Evolutionary conservation across 2,888 invertebrate genomes (phyloP), one percentile per base, ranked within the genome.

Genomic region (Caenorhabditis plicata): DNA sequence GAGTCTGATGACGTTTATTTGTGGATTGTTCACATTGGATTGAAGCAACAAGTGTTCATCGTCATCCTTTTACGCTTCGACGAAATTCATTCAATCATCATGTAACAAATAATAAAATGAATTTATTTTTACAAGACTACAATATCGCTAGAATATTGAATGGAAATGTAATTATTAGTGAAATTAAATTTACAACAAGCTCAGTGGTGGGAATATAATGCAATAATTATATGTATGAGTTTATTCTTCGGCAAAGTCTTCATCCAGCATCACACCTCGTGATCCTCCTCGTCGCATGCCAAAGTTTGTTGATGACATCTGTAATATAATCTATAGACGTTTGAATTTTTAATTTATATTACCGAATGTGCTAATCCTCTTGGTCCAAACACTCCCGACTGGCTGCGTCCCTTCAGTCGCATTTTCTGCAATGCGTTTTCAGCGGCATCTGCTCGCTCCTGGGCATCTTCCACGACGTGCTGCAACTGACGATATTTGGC

Each of bases 401-500:
- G 56, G 26, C 73, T 71, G 33, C 80, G 62, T 33, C 63, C 66
- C 62, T 81, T 81, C 57, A 83, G 81, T 32, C 85, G 78, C 68
- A 84, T 74, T 68, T 85, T 85, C 46, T 64, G 64, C 23, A 85
- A 74, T 17, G 82, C 77, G 61, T 81, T 82, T 72, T 85, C 85
- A 17, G 85, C 83, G 44, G 81, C 70, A 60, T 85, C 84, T 33
- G 85, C 84, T 23, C 69, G 48, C 43, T 70, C 70, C 36, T 70
- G 64, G 32, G 70, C 70, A 31, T 70, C 70, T 38, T 85, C 85
- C 32, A 85, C 74, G 63, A 84, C 83, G 64, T 82, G 82, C 73
- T 85, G 84, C 5, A 83, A 82, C 73, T 85, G 85, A 66, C 84
- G 81, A 81, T 83, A 85, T 75, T 85, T 85, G 65, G 82, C 82